Base-by-base conservation (phyloP, 1,140 invertebrate species). In the Sycophaga agraensis region DNA sequence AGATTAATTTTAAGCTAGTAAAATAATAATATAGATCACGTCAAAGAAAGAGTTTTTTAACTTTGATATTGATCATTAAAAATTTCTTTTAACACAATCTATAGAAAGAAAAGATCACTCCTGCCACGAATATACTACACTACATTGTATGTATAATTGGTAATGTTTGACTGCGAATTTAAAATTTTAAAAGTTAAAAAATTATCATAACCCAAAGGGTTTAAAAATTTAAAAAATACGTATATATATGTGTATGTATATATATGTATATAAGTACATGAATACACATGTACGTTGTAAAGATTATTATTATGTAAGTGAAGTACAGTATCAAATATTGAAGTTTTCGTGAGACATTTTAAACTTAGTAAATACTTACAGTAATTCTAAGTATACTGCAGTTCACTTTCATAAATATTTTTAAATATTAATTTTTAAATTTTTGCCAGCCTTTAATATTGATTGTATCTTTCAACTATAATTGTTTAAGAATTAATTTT, bases 1-100 rank as follows among this genome's bases (percentile, higher is more conserved):
- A 6, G 91, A 93, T 82, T 93, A 89, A 86, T 66, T 70, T 31
- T 54, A 53, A 48, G n/a, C 26, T 16, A 31, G 1, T 11, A 37
- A 12, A 37, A 2, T 28, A 53, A 53, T n/a, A 39, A 19, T 53
- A 37, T 42, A 40, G 28, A 40, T n/a, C 22, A 40, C 28, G 9
- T 45, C 11, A 35, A 43, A 37, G 21, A 22, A 34, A 14, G 16
- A 43, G 35, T 42, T 34, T 63, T 56, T 40, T 40, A 34, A 45
- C 16, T 55, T 40, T 24, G n/a, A 34, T 49, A 24, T 24, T n/a
- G 28, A 14, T 50, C 19, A 6, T 28, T 17, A 35, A 59, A 37
- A 46, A 37, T 31, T 54, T 22, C 28, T 53, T 57, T 48, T 54
- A 51, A 57, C 48, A 26, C 6, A 31, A 31, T 6, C 11, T 31